Evolutionary conservation across 2,797 vertebrate species (phyloP), one percentile per base, ranked within the genome.

Genomic region (Sparus aurata): DNA sequence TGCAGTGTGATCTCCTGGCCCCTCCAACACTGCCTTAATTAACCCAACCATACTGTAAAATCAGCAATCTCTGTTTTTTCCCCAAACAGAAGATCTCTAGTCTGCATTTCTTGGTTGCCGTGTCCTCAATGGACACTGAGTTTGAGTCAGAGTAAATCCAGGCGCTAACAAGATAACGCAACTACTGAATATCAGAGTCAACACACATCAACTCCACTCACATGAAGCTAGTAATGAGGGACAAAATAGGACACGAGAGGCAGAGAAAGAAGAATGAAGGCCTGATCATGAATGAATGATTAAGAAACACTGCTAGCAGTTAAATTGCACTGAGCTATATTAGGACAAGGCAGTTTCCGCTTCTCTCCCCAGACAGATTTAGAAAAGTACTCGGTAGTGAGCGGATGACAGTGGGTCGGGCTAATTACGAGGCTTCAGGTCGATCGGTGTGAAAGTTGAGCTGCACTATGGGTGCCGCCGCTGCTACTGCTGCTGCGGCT

Each of bases 241-340:
- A 78, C 38, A 46, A 77, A 87, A 71, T 58, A 69, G 74, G 78
- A 87, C 17, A 8, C 15, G 8, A 61, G 66, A 52, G 54, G 66
- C 58, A 34, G 75, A 34, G 47, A 49, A 13, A 63, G 55, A 65
- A 70, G 65, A 76, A 79, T 58, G 82, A 71, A 75, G 41, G 49
- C 43, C 55, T 5, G 45, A 62, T 86, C 71, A 60, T 87, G 85
- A 90, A 85, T 84, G 82, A 80, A 77, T 82, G 82, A 85, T 87
- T 71, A 86, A 81, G 59, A 89, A 88, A 86, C 81, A 69, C 69
- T 34, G 66, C 69, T 34, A 18, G 75, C 70, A 41, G 66, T 78
- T 77, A 80, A 82, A 70, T 67, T 27, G 50, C 61, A 17, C 66
- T 45, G 59, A 77, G 80, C 69, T 85, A 79, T 81, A 84, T 80